phyloP scores from a whole-genome alignment of 2,113 vertebrate species.

The Athene cunicularia region DNA sequence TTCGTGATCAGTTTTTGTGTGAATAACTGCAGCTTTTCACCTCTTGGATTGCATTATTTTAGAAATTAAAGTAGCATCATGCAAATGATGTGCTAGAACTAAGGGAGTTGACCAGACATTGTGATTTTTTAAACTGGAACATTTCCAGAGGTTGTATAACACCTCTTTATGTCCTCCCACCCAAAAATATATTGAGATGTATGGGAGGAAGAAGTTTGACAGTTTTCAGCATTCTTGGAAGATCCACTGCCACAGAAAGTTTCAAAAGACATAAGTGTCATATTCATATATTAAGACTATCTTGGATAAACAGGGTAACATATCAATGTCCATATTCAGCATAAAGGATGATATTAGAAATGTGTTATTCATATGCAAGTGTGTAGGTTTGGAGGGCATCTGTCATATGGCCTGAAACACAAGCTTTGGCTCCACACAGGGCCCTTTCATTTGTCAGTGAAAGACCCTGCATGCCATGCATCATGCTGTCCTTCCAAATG shows the following conservation, averaged over 20 bases:
- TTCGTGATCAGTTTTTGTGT: background rate
- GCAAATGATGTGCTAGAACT: background rate
- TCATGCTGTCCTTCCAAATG: background rate
- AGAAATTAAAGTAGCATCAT: background rate
- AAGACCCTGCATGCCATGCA: background rate
- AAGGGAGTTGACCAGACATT: background rate
- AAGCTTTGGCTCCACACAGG: background rate
- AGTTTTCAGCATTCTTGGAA: constrained; percentile 3
- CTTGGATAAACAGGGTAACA: background rate
- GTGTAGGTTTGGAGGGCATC: background rate
- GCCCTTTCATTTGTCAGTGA: background rate
- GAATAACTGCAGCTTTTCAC: background rate
- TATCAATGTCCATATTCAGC: background rate
- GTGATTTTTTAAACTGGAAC: background rate
- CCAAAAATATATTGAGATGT: constrained; percentile 7
- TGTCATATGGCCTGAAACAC: background rate
- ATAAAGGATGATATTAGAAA: background rate
- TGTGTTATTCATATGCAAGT: background rate
- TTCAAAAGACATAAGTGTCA: background rate
- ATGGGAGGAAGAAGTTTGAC: background rate
- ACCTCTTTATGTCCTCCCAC: constrained; percentile 1
- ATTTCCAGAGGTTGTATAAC: constrained; percentile 35
- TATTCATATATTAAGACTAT: background rate
- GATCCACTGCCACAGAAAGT: background rate
- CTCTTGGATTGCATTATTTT: background rate